Percentiles rank a stretch among this genome's conserved stretches.
Conservation (phyloP, 2,888 invertebrate genomes). For the Azorinus chamasolen region DNA sequence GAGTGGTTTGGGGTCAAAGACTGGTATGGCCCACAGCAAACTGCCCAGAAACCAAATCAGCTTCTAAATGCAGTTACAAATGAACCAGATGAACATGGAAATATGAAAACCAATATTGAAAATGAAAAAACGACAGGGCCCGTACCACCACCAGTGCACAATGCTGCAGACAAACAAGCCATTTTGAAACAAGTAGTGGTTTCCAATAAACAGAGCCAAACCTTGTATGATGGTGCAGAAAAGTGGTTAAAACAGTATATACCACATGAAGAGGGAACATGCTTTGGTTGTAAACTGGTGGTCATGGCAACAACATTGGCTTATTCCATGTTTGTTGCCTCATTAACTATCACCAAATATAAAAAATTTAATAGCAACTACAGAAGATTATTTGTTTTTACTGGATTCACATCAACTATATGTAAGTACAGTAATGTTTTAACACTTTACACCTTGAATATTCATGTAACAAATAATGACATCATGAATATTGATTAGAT, state of each 20-base stretch:
- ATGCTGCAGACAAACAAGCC: background rate
- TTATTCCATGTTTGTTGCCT: background rate
- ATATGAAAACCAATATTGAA: background rate
- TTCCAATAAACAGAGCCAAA: background rate
- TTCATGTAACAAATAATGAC: too few species aligned
- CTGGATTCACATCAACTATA: too few species aligned
- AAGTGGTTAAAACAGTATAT: slow-evolving; percentile 7
- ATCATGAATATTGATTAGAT: too few species aligned
- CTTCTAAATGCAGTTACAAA: too few species aligned
- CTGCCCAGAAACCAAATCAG: background rate
- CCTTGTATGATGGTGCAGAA: background rate
- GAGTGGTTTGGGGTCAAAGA: slow-evolving; percentile 27
- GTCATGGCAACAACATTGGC: background rate
- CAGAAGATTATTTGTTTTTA: too few species aligned
- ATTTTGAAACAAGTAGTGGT: background rate
- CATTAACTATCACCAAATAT: too few species aligned
- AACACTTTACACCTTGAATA: too few species aligned
- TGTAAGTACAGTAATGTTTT: too few species aligned
- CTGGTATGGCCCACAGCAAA: slow-evolving; percentile 13
- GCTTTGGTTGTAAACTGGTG: slow-evolving; percentile 9
- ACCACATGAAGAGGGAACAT: slow-evolving; percentile 1
- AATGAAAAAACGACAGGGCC: background rate
- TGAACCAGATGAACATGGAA: background rate
- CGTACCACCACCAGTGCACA: too few species aligned
- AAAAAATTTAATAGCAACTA: too few species aligned